Base-by-base conservation (phyloP, 1,140 invertebrate genomes). In the Phthorimaea operculella region DNA sequence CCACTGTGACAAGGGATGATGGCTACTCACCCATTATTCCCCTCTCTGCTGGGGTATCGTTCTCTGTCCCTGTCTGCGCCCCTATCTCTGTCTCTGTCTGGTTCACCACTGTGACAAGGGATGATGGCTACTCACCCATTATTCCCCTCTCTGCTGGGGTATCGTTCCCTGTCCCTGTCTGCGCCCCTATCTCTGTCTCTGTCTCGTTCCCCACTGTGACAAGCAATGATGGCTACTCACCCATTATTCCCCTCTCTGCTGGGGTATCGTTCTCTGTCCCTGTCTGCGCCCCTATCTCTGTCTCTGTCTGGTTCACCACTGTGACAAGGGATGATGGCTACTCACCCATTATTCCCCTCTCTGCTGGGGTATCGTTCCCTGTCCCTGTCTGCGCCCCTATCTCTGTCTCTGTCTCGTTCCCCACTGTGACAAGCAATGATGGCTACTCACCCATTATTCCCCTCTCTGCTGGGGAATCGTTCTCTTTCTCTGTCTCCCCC, bases 291-390 rank as follows among this genome's bases (percentile, higher is more conserved):
- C 1, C 57, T 18, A 0, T 62, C 60, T 14, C 62, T 28, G 5
- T 60, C 64, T 10, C 66, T 33, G 1, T 66, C 60, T 0, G 61
- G 51, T 47, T 74, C 68, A n/a, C 70, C 55, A 9, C 70, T 66
- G 0, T 66, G 52, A 39, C 21, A 28, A 28, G n/a, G n/a, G n/a
- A n/a, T n/a, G n/a, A n/a, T n/a, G n/a, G n/a, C n/a, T n/a, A n/a
- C n/a, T n/a, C n/a, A n/a, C n/a, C n/a, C n/a, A n/a, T n/a, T n/a
- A n/a, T n/a, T n/a, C n/a, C n/a, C n/a, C n/a, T n/a, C n/a, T n/a
- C n/a, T 56, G 48, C 68, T 72, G 10, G 65, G 60, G 14, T 74
- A 78, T 14, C 73, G 63, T 18, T 76, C 72, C 1, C 69, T 65
- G 57, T 76, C 57, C 1, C 58, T 52, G 39, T 70, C 68, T n/a